Base-by-base conservation (phyloP, 2,113 vertebrate genomes). In the Mionectes macconnelli region DNA sequence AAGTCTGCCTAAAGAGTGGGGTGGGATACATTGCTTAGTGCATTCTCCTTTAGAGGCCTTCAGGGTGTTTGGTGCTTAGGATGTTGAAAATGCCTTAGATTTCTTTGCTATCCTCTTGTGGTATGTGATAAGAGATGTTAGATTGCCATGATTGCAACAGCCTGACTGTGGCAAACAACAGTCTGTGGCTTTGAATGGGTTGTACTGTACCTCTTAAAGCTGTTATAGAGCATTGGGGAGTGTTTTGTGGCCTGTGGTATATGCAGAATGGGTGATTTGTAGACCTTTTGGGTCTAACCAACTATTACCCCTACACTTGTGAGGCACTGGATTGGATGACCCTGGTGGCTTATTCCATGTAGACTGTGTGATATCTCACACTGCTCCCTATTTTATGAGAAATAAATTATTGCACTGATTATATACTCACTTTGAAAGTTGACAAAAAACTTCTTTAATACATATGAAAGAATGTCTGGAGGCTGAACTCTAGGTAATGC, bases 231-330 rank as follows among this genome's bases (percentile, higher is more conserved):
- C 83, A 74, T 1, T 33, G 50, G 82, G 85, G 72, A 93, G 79
- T 64, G 25, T 92, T 96, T 90, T 93, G 88, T 94, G 88, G 95
- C 63, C 67, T 93, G 94, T 80, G 88, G 88, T 59, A 50, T 18
- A 42, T 17, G 50, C 79, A 77, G n/a, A 83, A 86, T 49, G 50
- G n/a, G 25, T 45, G 88, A 90, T 88, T 55, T 86, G 55, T 64
- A 76, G 67, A 69, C 37, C 67, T 90, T 76, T 70, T 57, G 79
- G 63, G 59, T 80, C 55, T 88, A 88, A 88, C 63, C 73, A 63
- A 45, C 24, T 82, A 74, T 92, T 84, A 74, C 40, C 31, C 59
- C 50, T 28, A 28, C 39, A 37, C 39, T 88, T 45, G 25, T 39
- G 70, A 90, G 53, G 20, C 59, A 53, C 3, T 37, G 44, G 9